Evolutionary conservation across 2,888 invertebrate species (phyloP).

Genomic region (Eupsilia transversa): DNA sequence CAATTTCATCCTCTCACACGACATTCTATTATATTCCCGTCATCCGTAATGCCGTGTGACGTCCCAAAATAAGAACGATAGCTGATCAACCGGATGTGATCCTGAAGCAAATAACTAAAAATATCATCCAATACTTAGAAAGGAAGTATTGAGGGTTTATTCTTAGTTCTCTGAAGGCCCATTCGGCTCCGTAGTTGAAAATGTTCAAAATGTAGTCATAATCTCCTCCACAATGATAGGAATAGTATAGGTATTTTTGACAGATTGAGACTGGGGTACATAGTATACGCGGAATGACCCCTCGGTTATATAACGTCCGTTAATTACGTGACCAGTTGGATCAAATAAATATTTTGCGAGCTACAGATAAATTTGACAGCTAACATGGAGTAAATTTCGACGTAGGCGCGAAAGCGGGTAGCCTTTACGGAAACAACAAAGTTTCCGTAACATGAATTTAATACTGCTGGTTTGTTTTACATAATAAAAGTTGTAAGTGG

Average conservation of each 20-base stretch:
- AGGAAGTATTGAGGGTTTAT: slow-evolving; percentile 15
- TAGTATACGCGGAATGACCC: background rate
- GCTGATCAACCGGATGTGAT: slow-evolving; percentile 10
- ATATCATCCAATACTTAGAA: slow-evolving; percentile 19
- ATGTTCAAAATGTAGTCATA: background rate
- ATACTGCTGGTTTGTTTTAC: slow-evolving; percentile 35
- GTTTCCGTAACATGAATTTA: slow-evolving; percentile 33
- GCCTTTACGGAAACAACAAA: slow-evolving; percentile 40
- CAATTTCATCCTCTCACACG: slow-evolving; percentile 21
- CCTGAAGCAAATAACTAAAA: slow-evolving; percentile 7
- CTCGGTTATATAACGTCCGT: slow-evolving; percentile 32
- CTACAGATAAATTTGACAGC: slow-evolving; percentile 61
- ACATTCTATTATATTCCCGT: slow-evolving; percentile 15
- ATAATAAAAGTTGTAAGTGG: slow-evolving; percentile 27
- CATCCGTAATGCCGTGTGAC: slow-evolving; percentile 2
- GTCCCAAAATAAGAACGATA: slow-evolving; percentile 19
- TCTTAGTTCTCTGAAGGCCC: slow-evolving; percentile 26
- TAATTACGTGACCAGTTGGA: slow-evolving; percentile 61
- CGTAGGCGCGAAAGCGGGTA: slow-evolving; percentile 33
- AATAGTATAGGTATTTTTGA: background rate
- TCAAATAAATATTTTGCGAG: slow-evolving; percentile 60
- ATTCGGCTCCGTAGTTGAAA: background rate
- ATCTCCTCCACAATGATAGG: background rate
- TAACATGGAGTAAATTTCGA: slow-evolving; percentile 52
- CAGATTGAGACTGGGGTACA: background rate